phyloP scores from a whole-genome alignment of 2,888 invertebrate species.

The Artemia sinica region DNA sequence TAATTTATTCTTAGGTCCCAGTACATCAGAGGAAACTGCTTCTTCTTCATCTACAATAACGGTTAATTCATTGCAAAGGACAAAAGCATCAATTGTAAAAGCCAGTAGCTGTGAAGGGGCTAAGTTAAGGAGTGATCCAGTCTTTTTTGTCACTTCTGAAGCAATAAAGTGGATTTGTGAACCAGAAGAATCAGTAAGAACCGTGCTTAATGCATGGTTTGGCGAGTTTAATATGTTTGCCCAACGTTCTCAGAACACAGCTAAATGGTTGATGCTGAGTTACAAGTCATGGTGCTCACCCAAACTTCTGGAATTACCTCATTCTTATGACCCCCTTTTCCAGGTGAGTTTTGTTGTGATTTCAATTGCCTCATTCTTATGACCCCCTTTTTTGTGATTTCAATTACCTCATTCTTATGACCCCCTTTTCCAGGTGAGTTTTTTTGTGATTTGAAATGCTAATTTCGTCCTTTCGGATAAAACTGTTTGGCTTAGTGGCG shows the following conservation, averaged over 20 bases:
- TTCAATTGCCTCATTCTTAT: too few relatives aligned
- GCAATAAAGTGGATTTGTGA: conserved; percentile 7
- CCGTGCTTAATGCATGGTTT: conserved; percentile 47
- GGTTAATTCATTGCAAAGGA: not conserved
- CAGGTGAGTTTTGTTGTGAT: conserved; percentile 41
- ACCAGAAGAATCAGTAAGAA: conserved; percentile 25
- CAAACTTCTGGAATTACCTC: conserved; percentile 61
- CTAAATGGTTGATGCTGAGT: conserved; percentile 45
- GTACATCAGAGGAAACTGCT: conserved; percentile 26
- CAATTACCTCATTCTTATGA: too few relatives aligned
- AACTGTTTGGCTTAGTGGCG: too few relatives aligned
- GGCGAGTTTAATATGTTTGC: conserved; percentile 44
- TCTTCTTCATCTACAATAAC: not conserved
- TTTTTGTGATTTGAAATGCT: too few relatives aligned
- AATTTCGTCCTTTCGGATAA: too few relatives aligned
- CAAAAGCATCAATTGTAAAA: not conserved
- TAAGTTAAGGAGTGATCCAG: not conserved
- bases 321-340: conserved; percentile 78
- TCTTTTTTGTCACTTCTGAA: conserved; percentile 8
- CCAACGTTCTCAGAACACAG: conserved; percentile 39
- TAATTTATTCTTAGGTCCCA: too few relatives aligned
- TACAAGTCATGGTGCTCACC: conserved; percentile 67
- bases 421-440: too few relatives aligned
- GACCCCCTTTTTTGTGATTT: too few relatives aligned
- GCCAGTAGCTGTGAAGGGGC: not conserved